These are phyloP conservation scores for Temnothorax nylanderi DNA, from an alignment of 1,140 invertebrate species.

Conservation along the genomic window DNA sequence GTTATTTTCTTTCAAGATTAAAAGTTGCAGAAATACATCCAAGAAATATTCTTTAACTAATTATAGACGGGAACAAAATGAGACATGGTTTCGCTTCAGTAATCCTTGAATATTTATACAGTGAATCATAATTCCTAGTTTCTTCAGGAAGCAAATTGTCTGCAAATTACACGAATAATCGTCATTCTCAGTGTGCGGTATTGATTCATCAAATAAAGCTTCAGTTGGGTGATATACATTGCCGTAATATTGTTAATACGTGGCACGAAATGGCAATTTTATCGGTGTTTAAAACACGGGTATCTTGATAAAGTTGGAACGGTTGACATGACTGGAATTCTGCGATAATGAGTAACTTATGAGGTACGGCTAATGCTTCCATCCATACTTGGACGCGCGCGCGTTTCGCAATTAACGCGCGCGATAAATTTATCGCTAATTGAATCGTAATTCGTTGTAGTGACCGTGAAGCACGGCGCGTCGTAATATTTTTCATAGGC, in stretches of 20 bases:
- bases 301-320: background rate
- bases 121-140: background rate
- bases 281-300: background rate
- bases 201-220: background rate
- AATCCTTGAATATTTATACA: background rate
- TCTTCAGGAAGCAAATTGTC: background rate
- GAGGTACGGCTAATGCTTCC: slow-evolving; percentile 18
- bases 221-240: background rate
- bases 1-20: background rate
- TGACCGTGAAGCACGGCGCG: slow-evolving; percentile 40
- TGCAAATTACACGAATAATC: background rate
- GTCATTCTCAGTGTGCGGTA: background rate
- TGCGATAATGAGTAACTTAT: slow-evolving; percentile 30
- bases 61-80: background rate
- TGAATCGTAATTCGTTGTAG: slow-evolving; percentile 29
- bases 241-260: slow-evolving; percentile 20
- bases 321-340: slow-evolving; percentile 14
- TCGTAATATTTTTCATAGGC: slow-evolving; percentile 7
- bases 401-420: slow-evolving; percentile 21
- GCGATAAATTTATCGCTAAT: slow-evolving; percentile 55
- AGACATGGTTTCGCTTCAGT: background rate
- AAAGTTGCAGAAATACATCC: background rate
- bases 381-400: background rate
- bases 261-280: background rate
- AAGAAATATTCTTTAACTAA: background rate